phyloP scores from a whole-genome alignment of 2,888 invertebrate genomes.

The Polyploca ridens region DNA sequence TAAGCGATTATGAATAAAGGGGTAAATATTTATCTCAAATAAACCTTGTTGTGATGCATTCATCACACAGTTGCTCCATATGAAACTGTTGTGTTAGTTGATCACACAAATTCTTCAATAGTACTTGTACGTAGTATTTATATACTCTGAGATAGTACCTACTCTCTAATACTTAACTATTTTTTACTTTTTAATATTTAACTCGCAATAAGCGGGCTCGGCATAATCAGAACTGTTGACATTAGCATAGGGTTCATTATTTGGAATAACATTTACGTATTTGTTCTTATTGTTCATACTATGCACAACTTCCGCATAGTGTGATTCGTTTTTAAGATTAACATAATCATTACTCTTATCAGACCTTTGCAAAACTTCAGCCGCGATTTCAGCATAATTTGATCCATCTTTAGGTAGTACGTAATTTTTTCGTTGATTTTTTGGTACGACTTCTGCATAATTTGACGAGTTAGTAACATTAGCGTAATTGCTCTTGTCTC shows the following conservation, averaged over 20 bases:
- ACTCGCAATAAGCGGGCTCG: slow-evolving; percentile 3
- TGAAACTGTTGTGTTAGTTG: too few relatives aligned
- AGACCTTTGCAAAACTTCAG: background rate
- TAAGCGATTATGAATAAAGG: too few relatives aligned
- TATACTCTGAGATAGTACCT: too few relatives aligned
- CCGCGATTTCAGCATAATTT: background rate
- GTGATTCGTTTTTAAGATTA: background rate
- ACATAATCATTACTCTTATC: background rate
- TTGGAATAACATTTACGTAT: background rate
- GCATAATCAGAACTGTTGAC: background rate
- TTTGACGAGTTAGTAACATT: background rate
- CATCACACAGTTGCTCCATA: too few relatives aligned
- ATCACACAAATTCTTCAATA: too few relatives aligned
- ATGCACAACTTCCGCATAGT: background rate
- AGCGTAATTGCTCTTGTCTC: background rate
- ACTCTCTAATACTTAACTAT: too few relatives aligned
- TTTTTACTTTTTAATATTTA: background rate
- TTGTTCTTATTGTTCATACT: background rate
- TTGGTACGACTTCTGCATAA: background rate
- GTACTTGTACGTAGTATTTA: too few relatives aligned
- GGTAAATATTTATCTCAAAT: too few relatives aligned
- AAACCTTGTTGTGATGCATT: too few relatives aligned
- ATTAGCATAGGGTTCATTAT: slow-evolving; percentile 1
- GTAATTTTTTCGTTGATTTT: background rate
- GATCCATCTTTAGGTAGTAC: background rate